These are phyloP conservation scores for Achroia grisella DNA, from an alignment of 1,140 invertebrate genomes.

Conservation along the genomic window DNA sequence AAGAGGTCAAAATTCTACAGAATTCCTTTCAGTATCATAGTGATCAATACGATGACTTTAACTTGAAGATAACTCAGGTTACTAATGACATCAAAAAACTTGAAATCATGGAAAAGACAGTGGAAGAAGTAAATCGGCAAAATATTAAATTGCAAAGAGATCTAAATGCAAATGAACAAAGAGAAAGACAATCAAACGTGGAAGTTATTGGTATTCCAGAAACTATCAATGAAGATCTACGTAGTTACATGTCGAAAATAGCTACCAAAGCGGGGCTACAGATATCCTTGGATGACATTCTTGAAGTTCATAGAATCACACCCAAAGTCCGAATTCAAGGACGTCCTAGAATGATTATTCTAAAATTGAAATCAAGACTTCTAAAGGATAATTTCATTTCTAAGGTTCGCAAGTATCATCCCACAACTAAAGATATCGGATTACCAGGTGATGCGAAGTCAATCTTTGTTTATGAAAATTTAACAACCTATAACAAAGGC, in stretches of 20 bases:
- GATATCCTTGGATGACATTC: slow-evolving; percentile 8
- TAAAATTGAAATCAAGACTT: slow-evolving; percentile 5
- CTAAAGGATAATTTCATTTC: slow-evolving; percentile 13
- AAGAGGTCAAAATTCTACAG: not conserved
- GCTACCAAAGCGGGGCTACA: slow-evolving; percentile 1
- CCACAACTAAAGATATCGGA: slow-evolving; percentile 7
- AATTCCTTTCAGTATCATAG: not conserved
- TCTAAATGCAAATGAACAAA: slow-evolving; percentile 1
- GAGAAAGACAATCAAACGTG: slow-evolving; percentile 4
- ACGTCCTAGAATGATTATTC: slow-evolving; percentile 8
- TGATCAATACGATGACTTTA: not conserved
- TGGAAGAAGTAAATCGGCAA: not conserved
- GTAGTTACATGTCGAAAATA: slow-evolving; percentile 1
- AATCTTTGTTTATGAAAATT: slow-evolving; percentile 10
- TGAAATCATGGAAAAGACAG: not conserved
- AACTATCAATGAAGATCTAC: slow-evolving; percentile 6
- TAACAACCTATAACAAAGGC: slow-evolving; percentile 8
- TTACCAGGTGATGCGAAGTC: slow-evolving; percentile 2
- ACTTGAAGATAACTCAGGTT: not conserved
- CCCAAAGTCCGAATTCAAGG: slow-evolving; percentile 5
- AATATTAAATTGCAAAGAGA: not conserved
- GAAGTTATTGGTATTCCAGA: slow-evolving; percentile 14
- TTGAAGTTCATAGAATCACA: slow-evolving; percentile 5
- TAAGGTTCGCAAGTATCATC: not conserved
- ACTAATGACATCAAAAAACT: not conserved